phyloP scores from a whole-genome alignment of 1,140 invertebrate genomes.

The Chironomus striatipennis region DNA sequence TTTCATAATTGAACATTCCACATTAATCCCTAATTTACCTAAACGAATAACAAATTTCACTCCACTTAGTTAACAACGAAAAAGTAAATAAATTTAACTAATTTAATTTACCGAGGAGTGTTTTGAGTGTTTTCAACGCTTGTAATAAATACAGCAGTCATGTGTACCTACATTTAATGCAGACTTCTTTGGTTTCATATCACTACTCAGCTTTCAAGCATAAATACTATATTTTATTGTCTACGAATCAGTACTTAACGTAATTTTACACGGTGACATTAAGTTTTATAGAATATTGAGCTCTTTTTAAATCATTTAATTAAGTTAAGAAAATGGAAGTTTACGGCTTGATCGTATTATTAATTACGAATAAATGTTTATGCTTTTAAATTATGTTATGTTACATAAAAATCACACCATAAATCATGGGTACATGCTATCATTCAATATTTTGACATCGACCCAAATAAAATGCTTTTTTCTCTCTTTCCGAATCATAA shows the following conservation, averaged over 20 bases:
- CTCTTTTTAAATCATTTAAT: not conserved
- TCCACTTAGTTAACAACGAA: no score
- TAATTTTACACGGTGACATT: not conserved
- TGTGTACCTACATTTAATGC: no score
- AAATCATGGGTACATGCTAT: not conserved
- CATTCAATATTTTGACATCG: not conserved
- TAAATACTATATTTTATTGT: not conserved
- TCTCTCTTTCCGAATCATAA: not conserved
- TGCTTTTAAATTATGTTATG: not conserved
- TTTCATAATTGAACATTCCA: no score
- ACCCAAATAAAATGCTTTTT: not conserved
- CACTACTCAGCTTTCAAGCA: not conserved
- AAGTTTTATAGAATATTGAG: not conserved
- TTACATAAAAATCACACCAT: conserved; percentile 14
- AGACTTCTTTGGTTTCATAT: no score
- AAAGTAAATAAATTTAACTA: no score
- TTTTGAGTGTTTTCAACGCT: no score
- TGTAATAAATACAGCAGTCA: no score
- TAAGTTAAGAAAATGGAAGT: not conserved
- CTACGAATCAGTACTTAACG: not conserved
- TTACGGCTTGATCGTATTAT: no score
- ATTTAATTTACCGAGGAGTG: no score
- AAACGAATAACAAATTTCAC: no score
- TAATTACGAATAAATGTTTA: no score
- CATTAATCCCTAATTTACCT: no score